Percentiles rank a stretch among this genome's conserved stretches.
These are phyloP conservation scores for Molanna angustata DNA, from an alignment of 2,888 invertebrate genomes.

Conservation along the genomic window DNA sequence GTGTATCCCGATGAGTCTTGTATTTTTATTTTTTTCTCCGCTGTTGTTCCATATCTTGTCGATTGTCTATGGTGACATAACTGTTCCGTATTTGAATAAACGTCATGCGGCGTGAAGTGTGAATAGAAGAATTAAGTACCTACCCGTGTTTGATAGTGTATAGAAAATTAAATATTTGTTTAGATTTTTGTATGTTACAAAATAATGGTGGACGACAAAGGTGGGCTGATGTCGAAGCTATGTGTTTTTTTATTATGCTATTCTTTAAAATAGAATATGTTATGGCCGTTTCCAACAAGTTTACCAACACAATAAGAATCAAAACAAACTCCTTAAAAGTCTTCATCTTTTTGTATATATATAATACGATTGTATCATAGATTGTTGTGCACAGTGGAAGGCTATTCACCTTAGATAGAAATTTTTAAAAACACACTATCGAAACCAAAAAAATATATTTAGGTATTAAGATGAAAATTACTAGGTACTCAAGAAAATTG, in stretches of 20 bases:
- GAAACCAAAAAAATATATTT: too few species aligned
- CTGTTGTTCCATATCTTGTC: conserved; percentile 7
- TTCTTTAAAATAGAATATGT: neutral
- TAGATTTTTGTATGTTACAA: conserved; percentile 6
- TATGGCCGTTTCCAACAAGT: neutral
- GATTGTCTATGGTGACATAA: conserved; percentile 21
- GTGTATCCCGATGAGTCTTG: conserved; percentile 11
- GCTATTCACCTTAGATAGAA: too few species aligned
- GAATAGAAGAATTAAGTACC: conserved; percentile 17
- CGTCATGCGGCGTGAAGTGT: conserved; percentile 12
- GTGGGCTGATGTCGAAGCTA: neutral
- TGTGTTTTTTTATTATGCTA: neutral
- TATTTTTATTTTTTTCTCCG: too few species aligned
- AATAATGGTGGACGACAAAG: conserved; percentile 1
- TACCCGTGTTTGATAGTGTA: conserved; percentile 12
- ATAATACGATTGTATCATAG: too few species aligned
- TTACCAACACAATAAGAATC: neutral
- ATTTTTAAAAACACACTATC: too few species aligned
- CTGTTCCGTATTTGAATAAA: conserved; percentile 24
- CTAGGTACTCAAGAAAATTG: too few species aligned
- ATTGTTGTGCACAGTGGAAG: too few species aligned
- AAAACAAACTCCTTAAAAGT: neutral
- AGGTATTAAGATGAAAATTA: too few species aligned
- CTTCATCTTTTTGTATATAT: neutral
- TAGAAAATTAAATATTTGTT: conserved; percentile 16